Evolutionary conservation across 2,113 vertebrate genomes (phyloP), one percentile per base, ranked within the genome.

Genomic region (Mugil cephalus): DNA sequence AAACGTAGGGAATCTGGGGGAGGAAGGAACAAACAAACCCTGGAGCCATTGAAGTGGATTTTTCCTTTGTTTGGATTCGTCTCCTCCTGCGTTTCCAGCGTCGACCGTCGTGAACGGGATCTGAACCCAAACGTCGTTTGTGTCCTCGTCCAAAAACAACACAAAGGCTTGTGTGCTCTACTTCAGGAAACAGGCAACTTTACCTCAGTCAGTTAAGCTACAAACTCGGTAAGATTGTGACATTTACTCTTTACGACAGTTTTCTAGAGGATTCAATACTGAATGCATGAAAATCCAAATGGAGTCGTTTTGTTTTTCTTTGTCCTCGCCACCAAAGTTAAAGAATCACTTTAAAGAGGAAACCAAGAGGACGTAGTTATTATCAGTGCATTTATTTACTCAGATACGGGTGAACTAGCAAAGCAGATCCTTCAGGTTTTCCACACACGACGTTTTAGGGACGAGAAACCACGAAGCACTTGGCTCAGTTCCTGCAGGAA

Each of bases 111-210:
- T n/a, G n/a, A 83, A 69, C 34, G 10, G 24, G 30, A 71, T 64
- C 64, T 45, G 42, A 85, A 78, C 75, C 66, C 67, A 55, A 66
- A 78, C 6, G 14, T 64, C 7, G 7, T 53, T 50, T 38, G 40
- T 35, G 62, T 73, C 46, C 13, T 64, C 7, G 21, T 74, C 77
- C 71, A 80, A 78, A 60, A 69, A 40, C 63, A 45, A 18, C 39
- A 47, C 52, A 55, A 67, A 34, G 15, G 67, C 64, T 50, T n/a
- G 69, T 55, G 67, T 67, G 79, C 78, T 87, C 60, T 76, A 38
- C 82, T 88, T 90, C 90, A 89, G 90, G 90, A 91, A 88, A 79
- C 80, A 55, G 80, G 82, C 83, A 81, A 91, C 85, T 76, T 85
- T 90, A 90, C 88, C 90, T 91, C 90, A 91, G 86, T 82, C 84